Percentiles rank a stretch among this genome's conserved stretches.
Evolutionary conservation across 1,140 invertebrate genomes (phyloP).

Genomic region (Procambarus clarkii): DNA sequence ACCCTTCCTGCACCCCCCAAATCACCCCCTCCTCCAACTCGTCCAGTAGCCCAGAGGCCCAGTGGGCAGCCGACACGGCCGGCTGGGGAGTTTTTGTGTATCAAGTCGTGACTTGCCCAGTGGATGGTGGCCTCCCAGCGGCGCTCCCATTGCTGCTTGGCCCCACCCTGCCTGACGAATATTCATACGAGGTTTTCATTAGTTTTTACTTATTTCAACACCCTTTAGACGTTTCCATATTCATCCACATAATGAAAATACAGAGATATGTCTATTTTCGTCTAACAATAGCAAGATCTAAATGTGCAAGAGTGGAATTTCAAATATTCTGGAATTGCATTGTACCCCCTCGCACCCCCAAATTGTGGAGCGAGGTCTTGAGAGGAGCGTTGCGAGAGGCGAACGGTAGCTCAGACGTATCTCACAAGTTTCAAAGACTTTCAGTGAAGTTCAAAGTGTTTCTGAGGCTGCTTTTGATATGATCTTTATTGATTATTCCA

Average conservation of each 20-base stretch:
- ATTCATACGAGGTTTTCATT: slow-evolving; percentile 18
- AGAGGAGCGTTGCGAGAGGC: slow-evolving; percentile 23
- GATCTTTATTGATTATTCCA: slow-evolving; percentile 40
- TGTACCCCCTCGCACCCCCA: slow-evolving; percentile 14
- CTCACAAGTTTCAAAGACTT: slow-evolving; percentile 34
- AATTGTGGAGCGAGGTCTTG: not conserved
- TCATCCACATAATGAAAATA: not conserved
- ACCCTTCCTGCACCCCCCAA: slow-evolving; percentile 9
- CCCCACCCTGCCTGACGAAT: slow-evolving; percentile 18
- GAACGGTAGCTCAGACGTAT: slow-evolving; percentile 44
- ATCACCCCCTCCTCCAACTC: not conserved
- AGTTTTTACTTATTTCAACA: not conserved
- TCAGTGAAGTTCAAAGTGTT: slow-evolving; percentile 40
- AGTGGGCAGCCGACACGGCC: slow-evolving; percentile 21
- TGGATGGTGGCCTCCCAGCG: slow-evolving; percentile 27
- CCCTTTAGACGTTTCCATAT: not conserved
- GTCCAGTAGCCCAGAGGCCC: slow-evolving; percentile 13
- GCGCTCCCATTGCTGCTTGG: slow-evolving; percentile 27
- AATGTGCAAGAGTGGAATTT: not conserved
- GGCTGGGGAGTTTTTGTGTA: slow-evolving; percentile 38
- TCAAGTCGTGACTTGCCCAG: slow-evolving; percentile 55
- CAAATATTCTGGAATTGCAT: slow-evolving; percentile 12
- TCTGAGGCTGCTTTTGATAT: slow-evolving; percentile 15
- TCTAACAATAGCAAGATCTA: not conserved
- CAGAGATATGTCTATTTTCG: not conserved